Conservation (phyloP, 2,888 invertebrate genomes). For the Drosophila atroscutellata region DNA sequence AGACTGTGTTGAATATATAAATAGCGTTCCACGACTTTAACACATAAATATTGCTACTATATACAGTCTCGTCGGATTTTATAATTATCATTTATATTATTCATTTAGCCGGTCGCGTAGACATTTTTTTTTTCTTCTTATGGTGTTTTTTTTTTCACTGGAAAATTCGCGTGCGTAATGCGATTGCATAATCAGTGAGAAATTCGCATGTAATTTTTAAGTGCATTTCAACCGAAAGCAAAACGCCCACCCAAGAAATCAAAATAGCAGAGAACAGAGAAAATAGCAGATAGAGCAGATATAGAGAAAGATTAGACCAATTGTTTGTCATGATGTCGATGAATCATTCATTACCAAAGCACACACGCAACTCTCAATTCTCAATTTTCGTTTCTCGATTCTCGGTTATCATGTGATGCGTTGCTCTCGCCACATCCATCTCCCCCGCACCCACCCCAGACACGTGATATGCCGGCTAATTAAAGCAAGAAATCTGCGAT, state of each 20-base stretch:
- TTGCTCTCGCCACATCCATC: neutral
- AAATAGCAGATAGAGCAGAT: neutral
- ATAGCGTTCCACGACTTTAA: constrained; percentile 24
- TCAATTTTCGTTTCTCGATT: constrained; percentile 57
- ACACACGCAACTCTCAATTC: constrained; percentile 65
- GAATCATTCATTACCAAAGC: constrained; percentile 57
- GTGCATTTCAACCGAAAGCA: constrained; percentile 25
- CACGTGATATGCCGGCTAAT: constrained; percentile 76
- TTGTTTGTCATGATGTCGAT: constrained; percentile 46
- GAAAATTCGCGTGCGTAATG: constrained; percentile 55
- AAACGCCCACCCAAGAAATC: constrained; percentile 25
- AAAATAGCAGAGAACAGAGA: constrained; percentile 28
- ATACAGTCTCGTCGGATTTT: constrained; percentile 9
- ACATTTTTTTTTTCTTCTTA: constrained; percentile 1
- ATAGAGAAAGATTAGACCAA: constrained; percentile 20
- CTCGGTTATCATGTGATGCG: constrained; percentile 67
- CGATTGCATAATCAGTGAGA: constrained; percentile 46
- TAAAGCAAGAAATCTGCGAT: constrained; percentile 44
- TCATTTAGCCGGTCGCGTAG: constrained; percentile 18
- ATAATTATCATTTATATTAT: constrained; percentile 40
- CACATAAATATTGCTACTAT: constrained; percentile 17
- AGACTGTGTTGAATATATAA: constrained; percentile 51
- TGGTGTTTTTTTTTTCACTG: constrained; percentile 22
- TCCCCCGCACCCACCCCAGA: constrained; percentile 29
- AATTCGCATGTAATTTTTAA: constrained; percentile 37